These are phyloP conservation scores for Phrynocephalus guinanensis DNA, from an alignment of 2,797 vertebrate species.

Conservation along the genomic window DNA sequence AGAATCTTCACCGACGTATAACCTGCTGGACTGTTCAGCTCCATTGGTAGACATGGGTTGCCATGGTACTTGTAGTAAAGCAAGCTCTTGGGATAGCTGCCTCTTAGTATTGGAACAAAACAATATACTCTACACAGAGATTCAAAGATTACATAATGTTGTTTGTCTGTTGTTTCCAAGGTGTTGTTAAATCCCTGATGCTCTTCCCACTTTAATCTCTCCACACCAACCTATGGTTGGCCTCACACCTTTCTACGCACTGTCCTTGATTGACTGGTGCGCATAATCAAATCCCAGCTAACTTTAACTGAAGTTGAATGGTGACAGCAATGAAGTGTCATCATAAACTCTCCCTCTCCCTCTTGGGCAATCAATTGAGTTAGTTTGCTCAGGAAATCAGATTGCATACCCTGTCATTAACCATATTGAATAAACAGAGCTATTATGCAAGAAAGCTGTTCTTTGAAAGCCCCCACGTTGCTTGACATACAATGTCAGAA, in stretches of 20 bases:
- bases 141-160: neutral
- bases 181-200: neutral
- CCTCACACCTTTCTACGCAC: neutral
- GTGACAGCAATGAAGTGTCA: neutral
- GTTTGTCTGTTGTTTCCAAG: too few relatives aligned
- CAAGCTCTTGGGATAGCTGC: neutral
- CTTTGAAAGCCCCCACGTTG: neutral
- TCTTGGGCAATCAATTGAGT: constrained; percentile 20
- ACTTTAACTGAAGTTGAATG: neutral
- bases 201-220: neutral
- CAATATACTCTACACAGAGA: neutral
- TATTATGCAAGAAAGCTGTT: neutral
- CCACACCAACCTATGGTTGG: neutral
- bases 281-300: constrained; percentile 5
- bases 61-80: neutral
- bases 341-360: neutral
- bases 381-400: constrained; percentile 13
- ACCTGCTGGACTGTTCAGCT: neutral
- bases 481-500: constrained; percentile 29
- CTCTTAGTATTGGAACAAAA: neutral
- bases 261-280: neutral
- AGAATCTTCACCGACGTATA: too few relatives aligned
- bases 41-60: neutral
- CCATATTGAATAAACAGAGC: neutral
- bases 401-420: neutral